A percentile compares a stretch with the other conserved stretches of the same genome.
These are phyloP conservation scores for Tragopan temminckii DNA, from an alignment of 2,797 vertebrate species.

Conservation along the genomic window DNA sequence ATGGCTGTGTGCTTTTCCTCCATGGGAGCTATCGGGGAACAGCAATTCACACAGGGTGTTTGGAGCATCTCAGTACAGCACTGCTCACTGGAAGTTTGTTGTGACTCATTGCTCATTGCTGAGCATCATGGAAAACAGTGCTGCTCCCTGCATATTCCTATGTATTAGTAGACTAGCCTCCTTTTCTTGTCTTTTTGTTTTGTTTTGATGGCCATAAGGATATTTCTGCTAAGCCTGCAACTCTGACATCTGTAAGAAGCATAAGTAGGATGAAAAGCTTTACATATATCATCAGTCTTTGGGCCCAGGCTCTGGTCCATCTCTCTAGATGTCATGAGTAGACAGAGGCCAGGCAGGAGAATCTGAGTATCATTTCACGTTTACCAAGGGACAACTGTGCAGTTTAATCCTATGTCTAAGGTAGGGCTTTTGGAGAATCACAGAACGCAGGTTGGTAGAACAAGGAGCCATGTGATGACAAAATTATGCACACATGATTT, in stretches of 20 bases:
- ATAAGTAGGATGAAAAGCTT: not conserved
- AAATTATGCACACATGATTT: not conserved
- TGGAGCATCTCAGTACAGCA: not conserved
- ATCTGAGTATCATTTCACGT: not conserved
- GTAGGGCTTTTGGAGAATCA: not conserved
- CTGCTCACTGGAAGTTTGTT: not conserved
- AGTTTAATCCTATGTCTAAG: not conserved
- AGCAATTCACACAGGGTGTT: not conserved
- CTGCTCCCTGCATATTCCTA: not conserved
- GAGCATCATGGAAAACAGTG: not conserved
- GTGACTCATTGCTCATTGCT: not conserved
- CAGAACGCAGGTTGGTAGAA: not conserved
- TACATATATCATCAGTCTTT: not conserved
- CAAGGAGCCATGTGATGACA: not conserved
- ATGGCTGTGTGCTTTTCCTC: not conserved
- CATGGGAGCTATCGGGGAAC: fast-evolving
- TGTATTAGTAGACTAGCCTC: not conserved
- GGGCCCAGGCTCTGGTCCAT: not conserved
- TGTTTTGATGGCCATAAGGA: not conserved
- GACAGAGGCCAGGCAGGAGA: not conserved
- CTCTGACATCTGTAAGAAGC: not conserved
- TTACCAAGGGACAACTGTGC: not conserved
- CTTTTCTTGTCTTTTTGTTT: not conserved
- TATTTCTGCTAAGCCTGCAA: not conserved
- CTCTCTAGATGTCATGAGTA: not conserved